Evolutionary conservation across 2,888 invertebrate genomes (phyloP), one percentile per base, ranked within the genome.

Genomic region (Archips crataeganus): DNA sequence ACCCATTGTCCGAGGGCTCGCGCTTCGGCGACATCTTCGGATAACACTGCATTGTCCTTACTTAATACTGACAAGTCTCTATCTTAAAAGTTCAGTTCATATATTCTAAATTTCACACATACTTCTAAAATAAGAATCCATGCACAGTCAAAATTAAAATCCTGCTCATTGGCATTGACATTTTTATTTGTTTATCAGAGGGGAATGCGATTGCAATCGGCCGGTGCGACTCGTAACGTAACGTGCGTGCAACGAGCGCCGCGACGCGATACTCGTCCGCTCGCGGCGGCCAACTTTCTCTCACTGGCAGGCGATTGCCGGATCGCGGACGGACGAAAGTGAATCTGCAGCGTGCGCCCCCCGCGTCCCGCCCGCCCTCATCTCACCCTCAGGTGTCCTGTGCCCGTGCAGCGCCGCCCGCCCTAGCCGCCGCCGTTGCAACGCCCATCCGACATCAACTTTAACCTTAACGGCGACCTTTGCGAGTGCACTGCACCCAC

Each of bases 251-350:
- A 90, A 87, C 89, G 89, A 74, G 82, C 82, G 80, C 89, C 90
- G 90, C 86, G 85, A 85, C 89, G 92, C 93, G 93, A 88, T 90
- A 93, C 88, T 92, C 92, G 94, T 94, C 93, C 94, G 93, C 91
- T 91, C 94, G 88, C 87, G 90, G 90, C 94, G 94, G 87, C 90
- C 90, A 92, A 94, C 94, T 95, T 95, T 95, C 95, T 94, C 95
- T 93, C 89, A 95, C 94, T 94, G 94, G 90, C 90, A 88, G 87
- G 88, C 90, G 89, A 85, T 84, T 88, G 91, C 89, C 89, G 88
- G 89, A 85, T 84, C 88, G 91, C 89, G 88, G 89, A 85, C 90
- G 90, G 91, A 93, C 94, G 94, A 94, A 94, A 94, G 94, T 94
- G 94, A 94, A 94, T 94, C 93, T 93, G 93, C 93, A 92, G 88